A percentile compares a stretch with the other conserved stretches of the same genome.
These are phyloP conservation scores for Phoebastria nigripes DNA, from an alignment of 2,797 vertebrate species.

Conservation along the genomic window DNA sequence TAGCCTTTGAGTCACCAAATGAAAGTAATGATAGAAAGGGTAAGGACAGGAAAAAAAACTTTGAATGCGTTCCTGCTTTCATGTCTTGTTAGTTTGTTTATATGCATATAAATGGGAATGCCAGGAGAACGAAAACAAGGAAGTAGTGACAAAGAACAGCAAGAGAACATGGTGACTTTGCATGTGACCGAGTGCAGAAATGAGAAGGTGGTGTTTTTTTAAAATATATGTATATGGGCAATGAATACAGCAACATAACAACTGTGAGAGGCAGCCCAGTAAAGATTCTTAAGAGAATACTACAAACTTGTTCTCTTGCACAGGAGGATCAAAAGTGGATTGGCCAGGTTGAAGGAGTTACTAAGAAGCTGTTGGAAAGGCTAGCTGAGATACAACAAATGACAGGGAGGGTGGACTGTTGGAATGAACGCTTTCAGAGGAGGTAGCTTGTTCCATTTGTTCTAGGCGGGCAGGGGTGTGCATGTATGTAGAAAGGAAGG, in stretches of 20 bases:
- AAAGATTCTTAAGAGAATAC: background rate
- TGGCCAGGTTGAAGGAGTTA: background rate
- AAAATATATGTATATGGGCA: background rate
- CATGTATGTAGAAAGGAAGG: background rate
- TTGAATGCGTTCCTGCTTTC: background rate
- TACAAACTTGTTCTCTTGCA: background rate
- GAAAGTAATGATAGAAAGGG: background rate
- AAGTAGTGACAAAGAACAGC: background rate
- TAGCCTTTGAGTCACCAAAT: background rate
- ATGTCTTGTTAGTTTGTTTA: background rate
- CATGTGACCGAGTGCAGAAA: background rate
- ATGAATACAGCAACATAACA: background rate
- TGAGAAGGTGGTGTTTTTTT: background rate
- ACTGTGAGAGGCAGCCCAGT: background rate
- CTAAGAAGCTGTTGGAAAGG: too few relatives aligned
- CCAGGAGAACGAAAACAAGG: background rate
- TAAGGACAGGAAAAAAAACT: background rate
- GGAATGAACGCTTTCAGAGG: background rate
- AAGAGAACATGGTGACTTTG: background rate
- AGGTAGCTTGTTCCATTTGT: background rate
- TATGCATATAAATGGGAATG: background rate
- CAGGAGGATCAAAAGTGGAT: background rate
- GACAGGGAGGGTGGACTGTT: background rate
- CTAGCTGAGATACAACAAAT: background rate
- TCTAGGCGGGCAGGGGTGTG: background rate